These are phyloP conservation scores for Palloptera scutellata DNA, from an alignment of 2,888 invertebrate genomes.

Conservation along the genomic window DNA sequence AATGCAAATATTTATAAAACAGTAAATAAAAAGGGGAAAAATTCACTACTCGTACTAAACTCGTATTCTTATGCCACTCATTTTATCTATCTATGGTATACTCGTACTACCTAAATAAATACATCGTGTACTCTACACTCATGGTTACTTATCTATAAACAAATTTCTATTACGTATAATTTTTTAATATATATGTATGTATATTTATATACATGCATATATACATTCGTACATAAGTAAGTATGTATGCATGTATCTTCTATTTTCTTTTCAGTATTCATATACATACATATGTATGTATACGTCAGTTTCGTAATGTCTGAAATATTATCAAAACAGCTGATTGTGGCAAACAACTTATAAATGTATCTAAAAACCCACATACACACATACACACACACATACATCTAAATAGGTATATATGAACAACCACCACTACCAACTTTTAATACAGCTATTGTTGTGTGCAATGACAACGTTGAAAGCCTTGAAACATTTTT, in stretches of 20 bases:
- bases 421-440: slow-evolving; percentile 1
- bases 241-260: slow-evolving; percentile 30
- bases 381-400: slow-evolving; percentile 10
- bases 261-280: slow-evolving; percentile 16
- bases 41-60: background rate
- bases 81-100: slow-evolving; percentile 7
- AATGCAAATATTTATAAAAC: slow-evolving; percentile 5
- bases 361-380: slow-evolving; percentile 29
- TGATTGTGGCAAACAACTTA: slow-evolving; percentile 34
- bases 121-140: background rate
- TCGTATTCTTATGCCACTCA: background rate
- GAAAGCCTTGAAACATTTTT: slow-evolving; percentile 37
- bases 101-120: slow-evolving; percentile 1
- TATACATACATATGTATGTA: slow-evolving; percentile 24
- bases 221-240: slow-evolving; percentile 18
- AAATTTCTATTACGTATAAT: slow-evolving; percentile 2
- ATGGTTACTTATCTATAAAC: background rate
- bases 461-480: slow-evolving; percentile 28
- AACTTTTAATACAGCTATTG: slow-evolving; percentile 10
- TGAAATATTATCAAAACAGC: slow-evolving; percentile 40
- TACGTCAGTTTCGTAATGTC: slow-evolving; percentile 38
- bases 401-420: slow-evolving; percentile 15
- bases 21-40: background rate
- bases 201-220: slow-evolving; percentile 4
- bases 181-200: slow-evolving; percentile 8